phyloP scores from a whole-genome alignment of 2,797 vertebrate genomes.

The Coregonus sp. region DNA sequence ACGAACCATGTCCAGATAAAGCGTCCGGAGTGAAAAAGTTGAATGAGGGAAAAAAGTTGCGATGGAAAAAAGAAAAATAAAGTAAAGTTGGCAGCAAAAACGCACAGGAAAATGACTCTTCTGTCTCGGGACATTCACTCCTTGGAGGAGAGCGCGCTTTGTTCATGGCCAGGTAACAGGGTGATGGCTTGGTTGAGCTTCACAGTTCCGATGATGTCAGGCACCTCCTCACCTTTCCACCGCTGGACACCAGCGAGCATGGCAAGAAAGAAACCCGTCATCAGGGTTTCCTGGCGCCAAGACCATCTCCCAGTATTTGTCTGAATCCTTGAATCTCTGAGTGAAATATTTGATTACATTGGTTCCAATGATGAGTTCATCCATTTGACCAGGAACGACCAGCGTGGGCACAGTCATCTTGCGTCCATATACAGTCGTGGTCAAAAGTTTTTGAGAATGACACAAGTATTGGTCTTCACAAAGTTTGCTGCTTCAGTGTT shows the following conservation, averaged over 20 bases:
- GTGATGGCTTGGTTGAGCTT: constrained; percentile 10
- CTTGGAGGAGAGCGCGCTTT: too few relatives aligned
- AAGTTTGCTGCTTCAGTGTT: too few relatives aligned
- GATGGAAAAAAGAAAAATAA: too few relatives aligned
- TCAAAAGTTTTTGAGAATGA: too few relatives aligned
- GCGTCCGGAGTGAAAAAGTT: too few relatives aligned
- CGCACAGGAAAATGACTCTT: too few relatives aligned
- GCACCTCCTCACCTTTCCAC: not conserved
- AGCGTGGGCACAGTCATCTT: constrained; percentile 4
- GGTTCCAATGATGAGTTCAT: constrained; percentile 8
- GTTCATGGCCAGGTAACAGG: not conserved
- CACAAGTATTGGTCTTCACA: too few relatives aligned
- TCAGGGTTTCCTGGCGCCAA: not conserved
- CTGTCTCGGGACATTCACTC: too few relatives aligned
- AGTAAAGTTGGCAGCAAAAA: too few relatives aligned
- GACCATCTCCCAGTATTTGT: not conserved
- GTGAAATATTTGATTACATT: constrained; percentile 8
- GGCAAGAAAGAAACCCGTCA: not conserved
- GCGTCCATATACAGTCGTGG: constrained; percentile 1
- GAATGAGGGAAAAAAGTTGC: too few relatives aligned
- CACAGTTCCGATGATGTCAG: not conserved
- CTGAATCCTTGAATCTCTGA: constrained; percentile 9
- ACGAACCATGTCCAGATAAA: too few relatives aligned
- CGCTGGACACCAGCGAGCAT: not conserved
- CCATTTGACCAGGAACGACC: constrained; percentile 7